Conservation (phyloP, 2,888 invertebrate genomes). For the Leuctra nigra region DNA sequence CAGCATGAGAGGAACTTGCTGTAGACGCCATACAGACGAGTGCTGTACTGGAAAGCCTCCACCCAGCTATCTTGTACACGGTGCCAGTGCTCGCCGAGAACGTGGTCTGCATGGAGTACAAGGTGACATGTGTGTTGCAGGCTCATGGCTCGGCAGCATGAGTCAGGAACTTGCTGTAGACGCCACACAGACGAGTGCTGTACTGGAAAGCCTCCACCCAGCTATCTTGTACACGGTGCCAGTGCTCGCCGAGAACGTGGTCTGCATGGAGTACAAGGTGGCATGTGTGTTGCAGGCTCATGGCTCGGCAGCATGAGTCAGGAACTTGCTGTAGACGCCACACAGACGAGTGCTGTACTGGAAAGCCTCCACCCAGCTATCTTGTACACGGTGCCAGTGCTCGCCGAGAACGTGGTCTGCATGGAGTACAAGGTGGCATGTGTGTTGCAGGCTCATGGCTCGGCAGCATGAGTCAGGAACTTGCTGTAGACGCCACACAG, state of each 20-base stretch:
- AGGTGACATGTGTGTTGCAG: too few species aligned
- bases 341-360: conserved; percentile 39
- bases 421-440: too few species aligned
- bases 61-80: conserved; percentile 50
- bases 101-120: too few species aligned
- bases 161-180: conserved; percentile 21
- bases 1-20: too few species aligned
- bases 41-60: conserved; percentile 46
- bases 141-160: conserved; percentile 22
- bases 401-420: conserved; percentile 52
- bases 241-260: conserved; percentile 50
- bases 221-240: conserved; percentile 49
- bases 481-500: conserved; percentile 24
- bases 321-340: conserved; percentile 22
- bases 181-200: conserved; percentile 35
- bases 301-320: conserved; percentile 21
- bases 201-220: conserved; percentile 49
- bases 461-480: too few species aligned
- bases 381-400: conserved; percentile 49
- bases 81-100: conserved; percentile 53
- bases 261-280: too few species aligned
- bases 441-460: too few species aligned
- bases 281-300: too few species aligned
- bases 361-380: conserved; percentile 51
- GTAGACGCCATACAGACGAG: conserved; percentile 30